These are phyloP conservation scores for Hirudo medicinalis DNA, from an alignment of 1,140 invertebrate species.

Conservation along the genomic window DNA sequence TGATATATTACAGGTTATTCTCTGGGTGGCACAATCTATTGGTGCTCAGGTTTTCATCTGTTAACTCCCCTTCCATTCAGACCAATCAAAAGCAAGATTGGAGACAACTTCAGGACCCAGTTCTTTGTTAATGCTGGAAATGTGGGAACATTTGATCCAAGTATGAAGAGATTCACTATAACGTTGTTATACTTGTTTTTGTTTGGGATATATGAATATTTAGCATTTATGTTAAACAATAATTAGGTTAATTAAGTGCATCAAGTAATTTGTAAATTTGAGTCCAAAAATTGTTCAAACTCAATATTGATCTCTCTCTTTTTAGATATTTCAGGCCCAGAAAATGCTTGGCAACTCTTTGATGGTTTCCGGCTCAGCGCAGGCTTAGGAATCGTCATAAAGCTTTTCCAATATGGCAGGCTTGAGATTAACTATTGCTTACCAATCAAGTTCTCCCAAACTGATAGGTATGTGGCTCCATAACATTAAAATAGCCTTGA, in stretches of 20 bases:
- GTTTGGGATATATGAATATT: background rate
- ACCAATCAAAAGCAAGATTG: constrained; percentile 57
- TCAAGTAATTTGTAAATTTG: background rate
- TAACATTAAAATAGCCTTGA: background rate
- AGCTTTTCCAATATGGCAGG: constrained; percentile 60
- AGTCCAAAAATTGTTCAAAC: background rate
- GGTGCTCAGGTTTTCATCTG: constrained; percentile 63
- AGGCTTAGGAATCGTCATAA: constrained; percentile 62
- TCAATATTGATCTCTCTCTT: background rate
- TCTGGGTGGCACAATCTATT: constrained; percentile 53
- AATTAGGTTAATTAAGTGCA: background rate
- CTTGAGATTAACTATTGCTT: constrained; percentile 74
- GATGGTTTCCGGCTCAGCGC: constrained; percentile 46
- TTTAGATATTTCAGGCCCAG: background rate
- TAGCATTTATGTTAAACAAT: background rate
- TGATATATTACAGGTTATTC: constrained; percentile 33
- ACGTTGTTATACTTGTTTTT: background rate
- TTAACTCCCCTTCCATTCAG: constrained; percentile 72
- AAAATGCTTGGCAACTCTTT: constrained; percentile 19
- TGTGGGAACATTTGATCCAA: constrained; percentile 48
- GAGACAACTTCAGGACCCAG: constrained; percentile 65
- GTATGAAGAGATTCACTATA: constrained; percentile 35
- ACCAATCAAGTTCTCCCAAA: constrained; percentile 47
- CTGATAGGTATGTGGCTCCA: constrained; percentile 40
- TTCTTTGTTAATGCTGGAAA: constrained; percentile 72